A percentile compares a stretch with the other conserved stretches of the same genome.
These are phyloP conservation scores for Python bivittatus DNA, from an alignment of 2,113 vertebrate genomes.

Conservation along the genomic window DNA sequence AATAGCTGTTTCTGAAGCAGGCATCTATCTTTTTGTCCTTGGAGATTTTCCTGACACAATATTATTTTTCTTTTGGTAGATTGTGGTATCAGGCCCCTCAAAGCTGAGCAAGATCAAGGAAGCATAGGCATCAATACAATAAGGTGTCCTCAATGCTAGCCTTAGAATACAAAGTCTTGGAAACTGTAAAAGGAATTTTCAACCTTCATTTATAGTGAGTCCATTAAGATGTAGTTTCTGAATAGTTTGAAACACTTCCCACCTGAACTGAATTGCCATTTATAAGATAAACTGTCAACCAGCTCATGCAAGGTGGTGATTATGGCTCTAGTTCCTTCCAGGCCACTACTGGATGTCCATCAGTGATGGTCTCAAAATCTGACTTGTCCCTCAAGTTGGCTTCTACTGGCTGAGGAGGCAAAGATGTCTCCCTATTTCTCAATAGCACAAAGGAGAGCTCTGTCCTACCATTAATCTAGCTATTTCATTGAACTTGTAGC, in stretches of 20 bases:
- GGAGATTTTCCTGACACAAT: neutral
- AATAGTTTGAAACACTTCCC: neutral
- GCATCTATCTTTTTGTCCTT: neutral
- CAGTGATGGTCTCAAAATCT: no score
- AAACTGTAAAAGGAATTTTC: neutral
- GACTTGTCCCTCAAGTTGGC: no score
- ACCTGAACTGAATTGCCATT: neutral
- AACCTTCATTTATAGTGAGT: neutral
- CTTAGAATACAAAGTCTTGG: neutral
- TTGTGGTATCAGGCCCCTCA: neutral
- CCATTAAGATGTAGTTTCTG: neutral
- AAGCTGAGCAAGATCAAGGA: neutral
- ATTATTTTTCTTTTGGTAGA: neutral
- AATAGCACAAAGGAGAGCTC: no score
- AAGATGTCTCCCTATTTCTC: no score
- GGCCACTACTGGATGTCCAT: no score
- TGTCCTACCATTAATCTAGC: no score
- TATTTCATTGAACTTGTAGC: no score
- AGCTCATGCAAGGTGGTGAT: neutral
- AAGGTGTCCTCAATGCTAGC: neutral
- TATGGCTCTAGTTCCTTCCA: no score
- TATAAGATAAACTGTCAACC: neutral
- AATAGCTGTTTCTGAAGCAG: neutral
- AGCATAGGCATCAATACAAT: neutral
- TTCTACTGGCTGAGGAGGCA: no score